Evolutionary conservation across 1,140 invertebrate genomes (phyloP).

Genomic region (Drosophila micromelanica): DNA sequence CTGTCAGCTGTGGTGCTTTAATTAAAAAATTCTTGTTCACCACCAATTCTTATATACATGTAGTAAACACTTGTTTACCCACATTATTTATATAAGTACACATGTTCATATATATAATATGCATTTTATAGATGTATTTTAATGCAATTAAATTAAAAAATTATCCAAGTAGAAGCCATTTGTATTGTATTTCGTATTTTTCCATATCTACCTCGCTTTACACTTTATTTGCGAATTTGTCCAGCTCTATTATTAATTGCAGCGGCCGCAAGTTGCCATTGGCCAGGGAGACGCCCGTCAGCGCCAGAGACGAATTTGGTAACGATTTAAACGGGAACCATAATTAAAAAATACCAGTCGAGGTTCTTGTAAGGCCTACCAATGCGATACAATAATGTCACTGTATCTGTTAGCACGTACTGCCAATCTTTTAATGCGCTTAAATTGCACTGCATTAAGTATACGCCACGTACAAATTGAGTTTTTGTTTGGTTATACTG

Average conservation of each 20-base stretch:
- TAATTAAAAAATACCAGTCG: constrained; percentile 3
- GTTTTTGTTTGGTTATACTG: constrained; percentile 1
- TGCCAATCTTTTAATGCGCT: constrained; percentile 50
- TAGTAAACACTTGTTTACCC: constrained; percentile 18
- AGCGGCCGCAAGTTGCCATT: constrained; percentile 40
- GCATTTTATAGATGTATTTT: constrained; percentile 51
- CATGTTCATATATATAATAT: constrained; percentile 16
- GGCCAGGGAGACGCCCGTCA: constrained; percentile 17
- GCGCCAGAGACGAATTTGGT: constrained; percentile 46
- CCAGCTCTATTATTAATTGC: constrained; percentile 66
- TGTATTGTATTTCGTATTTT: constrained; percentile 40
- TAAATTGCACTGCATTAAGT: constrained; percentile 46
- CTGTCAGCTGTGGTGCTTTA: constrained; percentile 51
- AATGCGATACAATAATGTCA: not conserved
- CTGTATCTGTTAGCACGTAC: not conserved
- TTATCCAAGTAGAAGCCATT: constrained; percentile 54
- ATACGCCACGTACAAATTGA: constrained; percentile 26
- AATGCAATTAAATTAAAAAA: constrained; percentile 75
- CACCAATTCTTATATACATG: constrained; percentile 36
- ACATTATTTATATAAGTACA: constrained; percentile 4
- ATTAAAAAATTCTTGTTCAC: constrained; percentile 55
- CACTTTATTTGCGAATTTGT: constrained; percentile 70
- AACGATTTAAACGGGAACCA: constrained; percentile 37
- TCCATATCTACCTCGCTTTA: constrained; percentile 44
- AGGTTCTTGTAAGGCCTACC: not conserved